Evolutionary conservation across 2,113 vertebrate species (phyloP).

Genomic region (Sturnus vulgaris): DNA sequence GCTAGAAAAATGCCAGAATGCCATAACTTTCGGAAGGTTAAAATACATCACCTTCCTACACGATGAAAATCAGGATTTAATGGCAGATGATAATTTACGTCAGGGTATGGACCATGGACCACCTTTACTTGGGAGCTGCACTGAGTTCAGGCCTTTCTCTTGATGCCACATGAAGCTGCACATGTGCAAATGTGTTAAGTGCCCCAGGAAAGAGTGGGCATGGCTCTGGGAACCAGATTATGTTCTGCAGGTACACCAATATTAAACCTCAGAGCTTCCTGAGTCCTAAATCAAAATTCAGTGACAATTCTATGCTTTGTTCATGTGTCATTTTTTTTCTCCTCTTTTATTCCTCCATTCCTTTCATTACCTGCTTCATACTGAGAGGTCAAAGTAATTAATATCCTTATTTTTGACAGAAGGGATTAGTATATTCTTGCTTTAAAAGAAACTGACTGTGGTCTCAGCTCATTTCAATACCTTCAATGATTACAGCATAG

Average conservation of each 20-base stretch:
- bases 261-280: not conserved
- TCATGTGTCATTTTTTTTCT: not conserved
- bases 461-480: not conserved
- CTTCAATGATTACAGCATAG: not conserved
- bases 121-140: not conserved
- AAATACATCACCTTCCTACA: not conserved
- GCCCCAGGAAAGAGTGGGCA: too few relatives aligned
- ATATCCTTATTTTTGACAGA: not conserved
- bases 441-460: not conserved
- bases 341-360: not conserved
- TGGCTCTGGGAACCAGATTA: fast-evolving
- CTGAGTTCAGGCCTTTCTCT: not conserved
- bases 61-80: not conserved
- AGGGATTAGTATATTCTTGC: not conserved
- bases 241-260: not conserved
- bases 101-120: not conserved
- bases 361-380: not conserved
- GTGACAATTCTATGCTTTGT: not conserved
- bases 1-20: not conserved
- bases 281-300: not conserved
- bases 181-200: not conserved
- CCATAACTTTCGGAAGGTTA: not conserved
- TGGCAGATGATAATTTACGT: not conserved
- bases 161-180: not conserved
- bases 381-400: not conserved